phyloP scores from a whole-genome alignment of 2,797 vertebrate genomes.

The Clamator glandarius region DNA sequence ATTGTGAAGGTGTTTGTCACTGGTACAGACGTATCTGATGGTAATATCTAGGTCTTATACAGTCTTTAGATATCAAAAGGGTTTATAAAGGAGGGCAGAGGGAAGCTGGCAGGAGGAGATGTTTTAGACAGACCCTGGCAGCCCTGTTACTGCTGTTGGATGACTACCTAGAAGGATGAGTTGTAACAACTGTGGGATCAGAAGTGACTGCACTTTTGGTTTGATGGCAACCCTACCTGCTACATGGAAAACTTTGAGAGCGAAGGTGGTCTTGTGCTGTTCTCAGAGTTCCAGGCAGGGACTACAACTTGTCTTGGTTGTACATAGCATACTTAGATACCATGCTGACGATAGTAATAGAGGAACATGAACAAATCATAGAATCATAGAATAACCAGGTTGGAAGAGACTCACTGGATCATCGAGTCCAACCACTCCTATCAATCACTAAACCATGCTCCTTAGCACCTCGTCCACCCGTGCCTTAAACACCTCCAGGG shows the following conservation, averaged over 20 bases:
- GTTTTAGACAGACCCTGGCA: not conserved
- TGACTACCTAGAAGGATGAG: accelerated
- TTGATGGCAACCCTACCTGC: not conserved
- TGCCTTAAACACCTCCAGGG: too few relatives aligned
- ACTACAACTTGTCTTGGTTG: not conserved
- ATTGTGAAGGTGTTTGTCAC: not conserved
- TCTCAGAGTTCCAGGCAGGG: not conserved
- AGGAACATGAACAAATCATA: not conserved
- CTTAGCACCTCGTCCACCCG: too few relatives aligned
- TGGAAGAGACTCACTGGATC: too few relatives aligned
- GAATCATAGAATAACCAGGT: too few relatives aligned
- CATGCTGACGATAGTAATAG: not conserved
- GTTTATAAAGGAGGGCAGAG: not conserved
- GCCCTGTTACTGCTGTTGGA: not conserved
- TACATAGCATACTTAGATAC: not conserved
- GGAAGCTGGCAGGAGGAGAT: not conserved
- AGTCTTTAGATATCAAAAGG: not conserved
- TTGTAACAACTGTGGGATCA: not conserved
- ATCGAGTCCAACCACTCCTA: too few relatives aligned
- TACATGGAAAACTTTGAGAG: not conserved
- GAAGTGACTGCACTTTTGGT: not conserved
- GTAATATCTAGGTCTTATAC: not conserved
- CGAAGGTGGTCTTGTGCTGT: not conserved
- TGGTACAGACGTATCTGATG: not conserved
- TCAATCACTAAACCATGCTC: too few relatives aligned